phyloP scores from a whole-genome alignment of 2,888 invertebrate species.

The Drosophila kuntzei region DNA sequence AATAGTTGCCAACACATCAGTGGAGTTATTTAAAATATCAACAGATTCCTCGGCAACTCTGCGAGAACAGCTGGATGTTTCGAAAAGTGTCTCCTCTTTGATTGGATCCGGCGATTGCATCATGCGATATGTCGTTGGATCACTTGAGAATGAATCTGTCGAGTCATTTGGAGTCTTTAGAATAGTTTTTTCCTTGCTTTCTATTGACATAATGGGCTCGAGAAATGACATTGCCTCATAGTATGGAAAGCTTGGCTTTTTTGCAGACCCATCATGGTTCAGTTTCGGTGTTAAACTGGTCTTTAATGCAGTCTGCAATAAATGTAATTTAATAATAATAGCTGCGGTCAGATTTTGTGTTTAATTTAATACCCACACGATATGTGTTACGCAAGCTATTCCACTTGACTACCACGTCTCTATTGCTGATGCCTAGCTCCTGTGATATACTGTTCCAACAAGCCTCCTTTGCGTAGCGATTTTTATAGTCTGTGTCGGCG shows the following conservation, averaged over 20 bases:
- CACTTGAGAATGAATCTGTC: background rate
- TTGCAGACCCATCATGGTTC: background rate
- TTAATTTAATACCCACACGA: background rate
- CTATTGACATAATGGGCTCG: background rate
- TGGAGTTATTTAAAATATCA: background rate
- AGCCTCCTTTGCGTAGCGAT: background rate
- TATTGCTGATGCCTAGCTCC: background rate
- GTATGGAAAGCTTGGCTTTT: background rate
- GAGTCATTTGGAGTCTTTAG: background rate
- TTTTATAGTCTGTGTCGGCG: background rate
- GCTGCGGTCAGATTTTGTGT: background rate
- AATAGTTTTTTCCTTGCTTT: background rate
- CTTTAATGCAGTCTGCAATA: background rate
- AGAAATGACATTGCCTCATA: conserved; percentile 1
- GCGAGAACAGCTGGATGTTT: background rate
- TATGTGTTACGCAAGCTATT: background rate
- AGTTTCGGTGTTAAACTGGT: background rate
- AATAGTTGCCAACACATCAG: background rate
- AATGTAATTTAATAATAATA: background rate
- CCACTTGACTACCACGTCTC: background rate
- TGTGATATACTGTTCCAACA: background rate
- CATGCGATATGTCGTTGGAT: too few species aligned
- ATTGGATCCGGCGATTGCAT: background rate
- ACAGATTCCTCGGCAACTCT: background rate
- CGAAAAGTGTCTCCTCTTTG: background rate